Conservation (phyloP, 1,140 invertebrate species). For the Dendroctonus valens region DNA sequence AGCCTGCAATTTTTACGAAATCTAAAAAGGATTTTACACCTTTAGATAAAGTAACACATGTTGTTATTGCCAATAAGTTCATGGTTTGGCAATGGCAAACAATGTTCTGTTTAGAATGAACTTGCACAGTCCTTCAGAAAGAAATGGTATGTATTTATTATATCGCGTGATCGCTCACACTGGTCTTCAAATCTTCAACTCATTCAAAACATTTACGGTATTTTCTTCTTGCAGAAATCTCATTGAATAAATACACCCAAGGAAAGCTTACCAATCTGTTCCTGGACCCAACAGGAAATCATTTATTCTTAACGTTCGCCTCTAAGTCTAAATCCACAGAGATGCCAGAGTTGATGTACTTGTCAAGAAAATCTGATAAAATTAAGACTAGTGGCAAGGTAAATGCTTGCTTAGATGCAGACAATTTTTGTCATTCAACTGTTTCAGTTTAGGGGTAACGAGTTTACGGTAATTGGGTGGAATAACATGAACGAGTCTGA, state of each 20-base stretch:
- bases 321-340: slow-evolving; percentile 62
- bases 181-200: no score
- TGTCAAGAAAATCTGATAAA: slow-evolving; percentile 59
- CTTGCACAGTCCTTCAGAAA: slow-evolving; percentile 72
- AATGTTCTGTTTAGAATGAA: slow-evolving; percentile 79
- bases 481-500: slow-evolving; percentile 75
- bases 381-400: slow-evolving; percentile 52
- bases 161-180: not conserved
- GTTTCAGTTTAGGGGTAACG: slow-evolving; percentile 67
- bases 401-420: not conserved
- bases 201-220: not conserved
- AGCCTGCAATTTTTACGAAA: slow-evolving; percentile 75
- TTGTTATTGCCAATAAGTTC: slow-evolving; percentile 78
- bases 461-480: slow-evolving; percentile 90
- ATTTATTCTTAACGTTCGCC: slow-evolving; percentile 75
- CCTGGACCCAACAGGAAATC: slow-evolving; percentile 83
- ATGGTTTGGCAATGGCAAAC: slow-evolving; percentile 82
- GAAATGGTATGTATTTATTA: slow-evolving; percentile 64
- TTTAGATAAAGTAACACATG: slow-evolving; percentile 71
- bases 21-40: slow-evolving; percentile 77
- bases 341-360: slow-evolving; percentile 75
- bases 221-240: slow-evolving; percentile 54
- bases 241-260: slow-evolving; percentile 60
- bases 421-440: slow-evolving; percentile 10
- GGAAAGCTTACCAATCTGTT: slow-evolving; percentile 73